Evolutionary conservation across 2,113 vertebrate species (phyloP).

Genomic region (Ceyx cyanopectus): DNA sequence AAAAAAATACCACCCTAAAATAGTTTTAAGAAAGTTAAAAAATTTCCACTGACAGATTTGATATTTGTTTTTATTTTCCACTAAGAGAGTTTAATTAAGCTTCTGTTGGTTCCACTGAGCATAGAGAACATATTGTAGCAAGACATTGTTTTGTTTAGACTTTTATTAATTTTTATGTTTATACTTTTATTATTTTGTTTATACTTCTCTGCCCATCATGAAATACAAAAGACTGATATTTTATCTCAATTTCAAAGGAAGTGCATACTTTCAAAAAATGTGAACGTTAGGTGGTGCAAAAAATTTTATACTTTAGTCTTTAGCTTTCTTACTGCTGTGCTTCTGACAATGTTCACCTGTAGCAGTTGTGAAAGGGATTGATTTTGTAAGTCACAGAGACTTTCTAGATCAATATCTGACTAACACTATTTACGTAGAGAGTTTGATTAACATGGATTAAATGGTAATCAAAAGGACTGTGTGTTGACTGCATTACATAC

Average conservation of each 20-base stretch:
- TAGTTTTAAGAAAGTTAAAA: background rate
- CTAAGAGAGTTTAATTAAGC: no score
- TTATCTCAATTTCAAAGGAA: background rate
- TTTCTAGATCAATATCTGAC: background rate
- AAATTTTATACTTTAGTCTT: background rate
- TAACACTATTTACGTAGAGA: background rate
- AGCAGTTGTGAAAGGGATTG: background rate
- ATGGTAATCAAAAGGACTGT: background rate
- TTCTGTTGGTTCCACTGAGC: no score
- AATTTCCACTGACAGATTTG: background rate
- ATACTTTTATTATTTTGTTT: background rate
- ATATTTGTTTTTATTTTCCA: no score
- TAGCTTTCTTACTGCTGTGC: background rate
- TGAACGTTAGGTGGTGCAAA: background rate
- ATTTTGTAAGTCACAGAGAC: background rate
- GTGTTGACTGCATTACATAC: background rate
- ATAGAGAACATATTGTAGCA: no score
- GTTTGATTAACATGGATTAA: slow-evolving; percentile 13
- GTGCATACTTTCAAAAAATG: background rate
- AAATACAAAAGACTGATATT: background rate
- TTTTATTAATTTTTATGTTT: no score
- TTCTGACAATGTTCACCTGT: background rate
- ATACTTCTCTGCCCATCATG: background rate
- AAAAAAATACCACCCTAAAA: background rate
- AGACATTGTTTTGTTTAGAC: no score